Conservation (phyloP, 2,888 invertebrate genomes). For the Volucella bombylans region DNA sequence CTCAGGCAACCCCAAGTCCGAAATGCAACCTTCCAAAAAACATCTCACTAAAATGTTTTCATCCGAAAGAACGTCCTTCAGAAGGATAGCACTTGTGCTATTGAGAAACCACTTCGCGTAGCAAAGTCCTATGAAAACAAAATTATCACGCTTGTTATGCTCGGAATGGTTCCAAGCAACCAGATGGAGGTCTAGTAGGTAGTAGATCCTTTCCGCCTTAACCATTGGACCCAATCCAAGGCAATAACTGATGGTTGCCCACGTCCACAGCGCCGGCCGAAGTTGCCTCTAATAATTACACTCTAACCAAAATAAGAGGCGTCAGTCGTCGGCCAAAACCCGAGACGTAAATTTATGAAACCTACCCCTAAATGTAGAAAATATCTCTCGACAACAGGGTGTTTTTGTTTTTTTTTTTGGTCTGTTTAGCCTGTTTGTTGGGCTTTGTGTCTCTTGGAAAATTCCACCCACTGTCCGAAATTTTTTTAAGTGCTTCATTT, state of each 20-base stretch:
- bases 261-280: slow-evolving; percentile 29
- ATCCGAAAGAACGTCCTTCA: not conserved
- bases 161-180: slow-evolving; percentile 36
- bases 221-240: slow-evolving; percentile 61
- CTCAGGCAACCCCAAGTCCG: not conserved
- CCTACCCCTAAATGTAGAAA: slow-evolving; percentile 39
- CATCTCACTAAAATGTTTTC: slow-evolving; percentile 35
- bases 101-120: slow-evolving; percentile 34
- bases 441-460: slow-evolving; percentile 26
- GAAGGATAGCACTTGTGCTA: slow-evolving; percentile 32
- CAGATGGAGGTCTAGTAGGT: slow-evolving; percentile 29
- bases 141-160: slow-evolving; percentile 41
- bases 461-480: slow-evolving; percentile 62
- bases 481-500: slow-evolving; percentile 72
- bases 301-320: slow-evolving; percentile 41
- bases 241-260: slow-evolving; percentile 30
- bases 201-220: slow-evolving; percentile 28
- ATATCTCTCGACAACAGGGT: slow-evolving; percentile 49
- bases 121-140: slow-evolving; percentile 38
- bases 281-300: slow-evolving; percentile 15
- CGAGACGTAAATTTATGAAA: slow-evolving; percentile 64
- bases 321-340: slow-evolving; percentile 35
- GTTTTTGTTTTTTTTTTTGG: not conserved
- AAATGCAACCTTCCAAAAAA: slow-evolving; percentile 38
- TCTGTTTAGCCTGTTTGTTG: slow-evolving; percentile 1